Evolutionary conservation across 2,888 invertebrate genomes (phyloP).

Genomic region (Brenthis daphne): DNA sequence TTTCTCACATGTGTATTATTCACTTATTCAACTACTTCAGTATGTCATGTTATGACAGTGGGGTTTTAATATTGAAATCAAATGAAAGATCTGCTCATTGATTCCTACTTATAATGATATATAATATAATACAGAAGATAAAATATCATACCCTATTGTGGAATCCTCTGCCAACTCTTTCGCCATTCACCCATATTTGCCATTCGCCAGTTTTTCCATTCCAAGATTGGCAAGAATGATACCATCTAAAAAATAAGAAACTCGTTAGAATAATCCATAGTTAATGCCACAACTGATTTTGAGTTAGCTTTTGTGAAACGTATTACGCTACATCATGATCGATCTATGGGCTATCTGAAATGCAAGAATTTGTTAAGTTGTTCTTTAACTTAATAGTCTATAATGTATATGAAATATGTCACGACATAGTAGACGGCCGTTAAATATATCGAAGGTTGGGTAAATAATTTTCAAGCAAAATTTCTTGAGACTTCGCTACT

Average conservation of each 20-base stretch:
- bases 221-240: constrained; percentile 94
- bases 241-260: constrained; percentile 83
- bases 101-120: no score
- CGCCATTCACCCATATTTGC: constrained; percentile 94
- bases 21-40: not conserved
- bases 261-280: not conserved
- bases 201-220: constrained; percentile 94
- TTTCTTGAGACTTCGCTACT: no score
- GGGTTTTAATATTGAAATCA: no score
- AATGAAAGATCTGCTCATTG: no score
- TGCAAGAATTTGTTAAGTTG: not conserved
- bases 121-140: not conserved
- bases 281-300: not conserved
- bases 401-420: no score
- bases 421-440: no score
- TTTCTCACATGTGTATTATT: not conserved
- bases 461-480: no score
- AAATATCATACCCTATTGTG: constrained; percentile 88
- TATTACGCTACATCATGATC: not conserved
- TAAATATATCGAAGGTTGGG: no score
- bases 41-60: not conserved
- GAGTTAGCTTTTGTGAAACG: not conserved
- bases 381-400: no score
- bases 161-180: constrained; percentile 92
- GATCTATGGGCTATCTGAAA: not conserved